A percentile compares a stretch with the other conserved stretches of the same genome.
These are phyloP conservation scores for Brachyhypopomus gauderio DNA, from an alignment of 2,113 vertebrate species.

Conservation along the genomic window DNA sequence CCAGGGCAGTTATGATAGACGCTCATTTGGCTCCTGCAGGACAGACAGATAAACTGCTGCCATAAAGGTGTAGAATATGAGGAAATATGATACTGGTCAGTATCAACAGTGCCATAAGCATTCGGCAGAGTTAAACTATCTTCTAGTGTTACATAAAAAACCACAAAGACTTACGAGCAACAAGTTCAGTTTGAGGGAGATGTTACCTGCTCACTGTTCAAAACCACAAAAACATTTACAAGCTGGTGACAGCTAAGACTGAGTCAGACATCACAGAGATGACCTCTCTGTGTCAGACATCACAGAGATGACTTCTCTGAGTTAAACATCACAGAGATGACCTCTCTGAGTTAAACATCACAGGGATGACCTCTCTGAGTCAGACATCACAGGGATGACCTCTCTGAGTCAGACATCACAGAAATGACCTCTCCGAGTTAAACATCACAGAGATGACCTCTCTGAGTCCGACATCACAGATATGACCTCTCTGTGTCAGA, in stretches of 20 bases:
- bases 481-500: slow-evolving; percentile 10
- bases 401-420: slow-evolving; percentile 33
- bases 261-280: slow-evolving; percentile 38
- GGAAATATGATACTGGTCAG: no score
- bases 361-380: slow-evolving; percentile 12
- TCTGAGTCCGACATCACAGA: slow-evolving; percentile 41
- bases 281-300: slow-evolving; percentile 26
- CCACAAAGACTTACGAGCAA: not conserved
- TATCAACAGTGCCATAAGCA: not conserved
- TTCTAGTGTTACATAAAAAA: not conserved
- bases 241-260: slow-evolving; percentile 60
- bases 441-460: no score
- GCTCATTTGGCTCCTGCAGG: not conserved
- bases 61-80: not conserved
- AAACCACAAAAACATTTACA: slow-evolving; percentile 55
- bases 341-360: slow-evolving; percentile 32
- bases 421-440: no score
- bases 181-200: not conserved
- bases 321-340: slow-evolving; percentile 39
- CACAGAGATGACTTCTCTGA: slow-evolving; percentile 1
- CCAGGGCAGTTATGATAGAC: not conserved
- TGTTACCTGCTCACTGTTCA: not conserved
- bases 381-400: slow-evolving; percentile 35
- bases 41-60: not conserved
- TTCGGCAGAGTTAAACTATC: not conserved